phyloP scores from a whole-genome alignment of 2,797 vertebrate genomes.

The Glyptemys insculpta region DNA sequence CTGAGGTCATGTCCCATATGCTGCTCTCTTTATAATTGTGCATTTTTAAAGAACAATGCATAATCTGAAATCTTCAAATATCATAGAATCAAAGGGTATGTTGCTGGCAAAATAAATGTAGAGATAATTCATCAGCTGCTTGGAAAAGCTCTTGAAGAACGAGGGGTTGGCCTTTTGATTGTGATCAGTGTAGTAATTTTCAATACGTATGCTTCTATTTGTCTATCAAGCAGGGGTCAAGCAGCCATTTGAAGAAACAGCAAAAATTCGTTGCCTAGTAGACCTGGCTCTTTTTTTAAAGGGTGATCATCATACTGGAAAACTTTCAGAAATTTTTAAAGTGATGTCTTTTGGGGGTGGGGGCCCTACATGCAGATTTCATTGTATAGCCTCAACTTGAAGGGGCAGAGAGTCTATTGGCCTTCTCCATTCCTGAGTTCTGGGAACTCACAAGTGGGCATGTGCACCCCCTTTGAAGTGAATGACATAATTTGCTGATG shows the following conservation, averaged over 20 bases:
- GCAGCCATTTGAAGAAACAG: background rate
- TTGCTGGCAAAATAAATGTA: background rate
- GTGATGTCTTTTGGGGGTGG: background rate
- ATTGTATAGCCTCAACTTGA: background rate
- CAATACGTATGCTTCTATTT: background rate
- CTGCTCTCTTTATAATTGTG: background rate
- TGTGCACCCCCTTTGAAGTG: background rate
- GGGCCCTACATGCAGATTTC: background rate
- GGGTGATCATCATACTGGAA: background rate
- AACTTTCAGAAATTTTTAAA: background rate
- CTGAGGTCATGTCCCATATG: background rate
- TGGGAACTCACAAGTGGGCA: background rate
- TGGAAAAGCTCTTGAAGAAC: background rate
- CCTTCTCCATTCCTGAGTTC: background rate
- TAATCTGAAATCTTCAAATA: background rate
- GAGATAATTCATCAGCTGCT: background rate
- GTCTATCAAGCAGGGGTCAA: background rate
- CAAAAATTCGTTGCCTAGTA: background rate
- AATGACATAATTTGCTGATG: background rate
- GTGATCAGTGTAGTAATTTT: background rate
- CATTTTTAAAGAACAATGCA: background rate
- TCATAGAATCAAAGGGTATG: rapidly evolving
- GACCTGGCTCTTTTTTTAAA: background rate
- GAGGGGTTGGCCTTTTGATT: background rate
- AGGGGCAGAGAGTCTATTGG: background rate